Conservation (phyloP, 2,113 vertebrate species). For the Cyanoderma ruficeps region DNA sequence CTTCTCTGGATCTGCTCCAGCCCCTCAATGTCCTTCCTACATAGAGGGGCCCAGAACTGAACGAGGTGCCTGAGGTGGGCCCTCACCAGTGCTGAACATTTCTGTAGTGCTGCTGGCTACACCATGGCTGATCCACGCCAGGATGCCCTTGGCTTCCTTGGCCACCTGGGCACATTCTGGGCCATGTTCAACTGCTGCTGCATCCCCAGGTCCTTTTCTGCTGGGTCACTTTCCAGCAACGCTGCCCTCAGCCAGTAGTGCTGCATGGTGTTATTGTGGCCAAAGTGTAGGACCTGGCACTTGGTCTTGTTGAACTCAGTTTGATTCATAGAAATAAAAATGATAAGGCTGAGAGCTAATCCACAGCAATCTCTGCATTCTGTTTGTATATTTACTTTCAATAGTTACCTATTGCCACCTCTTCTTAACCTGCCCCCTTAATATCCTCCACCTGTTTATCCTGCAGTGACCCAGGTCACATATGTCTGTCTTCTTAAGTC, state of each 20-base stretch:
- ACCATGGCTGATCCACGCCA: background rate
- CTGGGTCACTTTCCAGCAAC: background rate
- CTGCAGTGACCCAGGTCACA: background rate
- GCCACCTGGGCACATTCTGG: background rate
- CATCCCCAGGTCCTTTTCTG: background rate
- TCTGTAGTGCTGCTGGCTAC: background rate
- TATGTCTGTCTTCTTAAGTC: background rate
- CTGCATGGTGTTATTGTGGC: background rate
- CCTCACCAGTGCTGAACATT: background rate
- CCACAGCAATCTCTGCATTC: background rate
- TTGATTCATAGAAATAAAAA: background rate
- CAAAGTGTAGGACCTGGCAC: background rate
- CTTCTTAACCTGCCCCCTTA: background rate
- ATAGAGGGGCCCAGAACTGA: background rate
- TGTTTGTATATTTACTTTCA: background rate
- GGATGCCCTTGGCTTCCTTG: background rate
- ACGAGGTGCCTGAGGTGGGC: background rate
- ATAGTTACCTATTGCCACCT: background rate
- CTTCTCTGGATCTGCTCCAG: background rate
- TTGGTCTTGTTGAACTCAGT: background rate
- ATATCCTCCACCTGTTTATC: background rate
- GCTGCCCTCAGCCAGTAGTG: accelerated
- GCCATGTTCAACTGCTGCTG: background rate
- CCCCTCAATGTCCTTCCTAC: background rate
- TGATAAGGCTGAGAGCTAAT: background rate